These are phyloP conservation scores for Trichogramma dendrolimi DNA, from an alignment of 2,888 invertebrate species.

Conservation along the genomic window DNA sequence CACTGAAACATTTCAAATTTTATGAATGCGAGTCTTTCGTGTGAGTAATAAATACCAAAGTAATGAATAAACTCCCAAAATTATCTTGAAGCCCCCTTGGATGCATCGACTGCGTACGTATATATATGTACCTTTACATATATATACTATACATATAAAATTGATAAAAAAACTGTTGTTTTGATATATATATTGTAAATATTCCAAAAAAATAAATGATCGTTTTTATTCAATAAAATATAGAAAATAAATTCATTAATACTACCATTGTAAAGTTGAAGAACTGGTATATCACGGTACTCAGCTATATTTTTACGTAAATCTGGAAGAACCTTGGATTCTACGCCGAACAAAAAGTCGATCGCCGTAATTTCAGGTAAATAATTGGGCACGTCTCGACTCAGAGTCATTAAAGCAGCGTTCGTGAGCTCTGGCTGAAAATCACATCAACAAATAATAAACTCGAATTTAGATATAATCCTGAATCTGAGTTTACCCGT, in stretches of 20 bases:
- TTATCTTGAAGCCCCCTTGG: conserved; percentile 9
- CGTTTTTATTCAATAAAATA: conserved; percentile 46
- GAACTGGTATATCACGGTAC: conserved; percentile 24
- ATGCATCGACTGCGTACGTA: conserved; percentile 26
- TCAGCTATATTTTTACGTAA: conserved; percentile 33
- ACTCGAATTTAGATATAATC: no score
- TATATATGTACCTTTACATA: neutral
- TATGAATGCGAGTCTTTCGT: conserved; percentile 13
- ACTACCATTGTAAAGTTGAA: conserved; percentile 38
- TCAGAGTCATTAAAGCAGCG: conserved; percentile 28
- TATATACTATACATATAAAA: conserved; percentile 23
- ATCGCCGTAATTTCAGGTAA: conserved; percentile 39
- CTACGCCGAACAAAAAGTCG: conserved; percentile 35
- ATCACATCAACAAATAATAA: neutral
- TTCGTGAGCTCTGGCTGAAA: conserved; percentile 28
- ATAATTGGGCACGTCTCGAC: conserved; percentile 26
- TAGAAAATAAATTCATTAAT: neutral
- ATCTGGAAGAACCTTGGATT: conserved; percentile 32
- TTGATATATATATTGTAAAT: conserved; percentile 47
- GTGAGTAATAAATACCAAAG: conserved; percentile 1
- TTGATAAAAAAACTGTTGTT: conserved; percentile 31
- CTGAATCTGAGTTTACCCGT: neutral
- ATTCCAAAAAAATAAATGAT: conserved; percentile 49
- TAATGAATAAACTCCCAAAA: no score
- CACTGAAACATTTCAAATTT: conserved; percentile 24